Evolutionary conservation across 2,797 vertebrate genomes (phyloP), one percentile per base, ranked within the genome.

Genomic region (Ispidina picta): DNA sequence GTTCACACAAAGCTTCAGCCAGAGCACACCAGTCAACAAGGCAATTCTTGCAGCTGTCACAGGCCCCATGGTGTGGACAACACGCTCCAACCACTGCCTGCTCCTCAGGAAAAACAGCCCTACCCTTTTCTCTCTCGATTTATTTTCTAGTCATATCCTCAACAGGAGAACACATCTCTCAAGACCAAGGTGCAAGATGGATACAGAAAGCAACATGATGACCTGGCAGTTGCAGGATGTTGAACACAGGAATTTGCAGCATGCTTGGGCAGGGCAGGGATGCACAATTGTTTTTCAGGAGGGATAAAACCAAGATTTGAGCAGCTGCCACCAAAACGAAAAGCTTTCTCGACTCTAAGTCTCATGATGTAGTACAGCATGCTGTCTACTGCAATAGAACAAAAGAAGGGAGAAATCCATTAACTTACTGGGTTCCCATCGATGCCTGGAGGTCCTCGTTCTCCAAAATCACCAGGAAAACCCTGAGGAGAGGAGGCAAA

Each of bases 381-480:
- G n/a, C 11, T 59, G 22, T 22, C 77, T 60, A 35, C 37, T 15
- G 16, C 41, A 88, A 55, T 0, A 15, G 16, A 13, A 65, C 52
- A 31, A 22, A 21, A 51, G 19, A 31, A 66, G 15, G 31, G n/a
- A 19, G 71, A 88, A 73, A 5, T 1, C 48, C 21, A 10, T 31
- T 65, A 78, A 99, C 99, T 98, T 98, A 99, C 99, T 48, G 99
- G 99, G 94, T 99, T 99, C 93, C 99, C 99, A 83, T 99, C 99
- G 37, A 98, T 97, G 95, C 99, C 99, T 21, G 99, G 99, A 92
- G 98, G 98, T 95, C 99, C 99, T 97, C 99, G 98, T 83, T 99
- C 98, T 58, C 99, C 99, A 96, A 99, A 99, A 96, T 99, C 98
- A 93, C 99, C 99, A 75, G 98, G 98, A 98, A 99, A 99, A 31